Conservation (phyloP, 2,888 invertebrate genomes). For the Hecatera dysodea region DNA sequence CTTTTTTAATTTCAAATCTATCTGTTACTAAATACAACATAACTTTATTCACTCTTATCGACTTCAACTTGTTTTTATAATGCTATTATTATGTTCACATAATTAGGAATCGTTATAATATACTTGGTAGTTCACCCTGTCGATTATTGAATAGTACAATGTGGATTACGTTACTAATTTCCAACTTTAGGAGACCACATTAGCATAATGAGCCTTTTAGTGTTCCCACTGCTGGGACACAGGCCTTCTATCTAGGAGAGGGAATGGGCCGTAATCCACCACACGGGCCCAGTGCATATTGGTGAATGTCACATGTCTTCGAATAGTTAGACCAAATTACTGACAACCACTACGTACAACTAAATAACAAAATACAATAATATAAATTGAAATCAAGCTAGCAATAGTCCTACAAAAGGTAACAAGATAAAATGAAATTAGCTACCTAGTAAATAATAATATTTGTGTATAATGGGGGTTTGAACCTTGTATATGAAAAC, state of each 20-base stretch:
- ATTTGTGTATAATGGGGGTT: too few species aligned
- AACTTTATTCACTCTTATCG: neutral
- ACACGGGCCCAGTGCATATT: too few species aligned
- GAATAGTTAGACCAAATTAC: too few species aligned
- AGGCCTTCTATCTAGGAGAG: too few species aligned
- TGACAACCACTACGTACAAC: neutral
- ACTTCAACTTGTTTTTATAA: neutral
- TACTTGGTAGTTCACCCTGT: too few species aligned
- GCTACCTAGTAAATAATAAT: too few species aligned
- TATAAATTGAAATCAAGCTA: neutral
- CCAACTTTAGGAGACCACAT: neutral
- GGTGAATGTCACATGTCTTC: too few species aligned
- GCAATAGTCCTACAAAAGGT: neutral
- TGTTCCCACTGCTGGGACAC: too few species aligned
- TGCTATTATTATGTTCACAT: slow-evolving; percentile 43
- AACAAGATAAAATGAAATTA: neutral
- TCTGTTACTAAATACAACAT: neutral
- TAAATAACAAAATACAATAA: too few species aligned
- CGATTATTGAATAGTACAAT: too few species aligned
- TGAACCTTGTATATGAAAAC: neutral
- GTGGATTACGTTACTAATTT: neutral
- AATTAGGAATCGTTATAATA: neutral
- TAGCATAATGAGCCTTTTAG: too few species aligned
- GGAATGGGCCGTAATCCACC: too few species aligned
- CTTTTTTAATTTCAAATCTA: slow-evolving; percentile 30